phyloP scores from a whole-genome alignment of 2,797 vertebrate species.

The Myiotriccus ornatus region DNA sequence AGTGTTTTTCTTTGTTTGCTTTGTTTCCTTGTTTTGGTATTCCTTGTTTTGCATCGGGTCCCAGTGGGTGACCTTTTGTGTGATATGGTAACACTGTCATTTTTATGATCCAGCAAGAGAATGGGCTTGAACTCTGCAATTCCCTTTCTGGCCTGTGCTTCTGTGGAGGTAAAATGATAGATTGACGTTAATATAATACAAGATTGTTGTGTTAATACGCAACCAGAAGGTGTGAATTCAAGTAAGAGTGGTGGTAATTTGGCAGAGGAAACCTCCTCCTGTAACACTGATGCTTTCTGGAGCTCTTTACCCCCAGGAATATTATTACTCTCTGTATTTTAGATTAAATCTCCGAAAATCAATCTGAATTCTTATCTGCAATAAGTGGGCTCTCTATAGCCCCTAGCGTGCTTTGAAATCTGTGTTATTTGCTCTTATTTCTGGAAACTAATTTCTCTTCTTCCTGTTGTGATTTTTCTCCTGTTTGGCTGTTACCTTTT shows the following conservation, averaged over 20 bases:
- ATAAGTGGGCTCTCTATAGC: not conserved
- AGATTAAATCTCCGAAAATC: not conserved
- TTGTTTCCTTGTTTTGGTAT: not conserved
- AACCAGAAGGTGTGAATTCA: not conserved
- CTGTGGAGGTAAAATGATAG: not conserved
- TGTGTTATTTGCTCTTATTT: not conserved
- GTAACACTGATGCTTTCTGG: not conserved
- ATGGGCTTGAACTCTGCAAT: not conserved
- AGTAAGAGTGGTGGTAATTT: not conserved
- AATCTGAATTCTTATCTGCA: conserved; percentile 11
- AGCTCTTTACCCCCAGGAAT: not conserved
- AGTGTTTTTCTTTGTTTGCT: not conserved
- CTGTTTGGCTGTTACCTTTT: not conserved
- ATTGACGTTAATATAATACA: not conserved
- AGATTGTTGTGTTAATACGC: not conserved
- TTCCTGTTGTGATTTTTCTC: not conserved
- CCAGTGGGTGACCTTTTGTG: not conserved
- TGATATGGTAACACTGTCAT: not conserved
- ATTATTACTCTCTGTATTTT: not conserved
- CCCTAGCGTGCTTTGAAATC: not conserved
- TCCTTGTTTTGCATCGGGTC: not conserved
- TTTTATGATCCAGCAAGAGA: conserved; percentile 4
- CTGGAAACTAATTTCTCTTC: not conserved
- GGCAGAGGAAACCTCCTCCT: not conserved
- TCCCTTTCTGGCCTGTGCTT: not conserved